Conservation (phyloP, 2,888 invertebrate species). For the Drosophila austrosaltans region DNA sequence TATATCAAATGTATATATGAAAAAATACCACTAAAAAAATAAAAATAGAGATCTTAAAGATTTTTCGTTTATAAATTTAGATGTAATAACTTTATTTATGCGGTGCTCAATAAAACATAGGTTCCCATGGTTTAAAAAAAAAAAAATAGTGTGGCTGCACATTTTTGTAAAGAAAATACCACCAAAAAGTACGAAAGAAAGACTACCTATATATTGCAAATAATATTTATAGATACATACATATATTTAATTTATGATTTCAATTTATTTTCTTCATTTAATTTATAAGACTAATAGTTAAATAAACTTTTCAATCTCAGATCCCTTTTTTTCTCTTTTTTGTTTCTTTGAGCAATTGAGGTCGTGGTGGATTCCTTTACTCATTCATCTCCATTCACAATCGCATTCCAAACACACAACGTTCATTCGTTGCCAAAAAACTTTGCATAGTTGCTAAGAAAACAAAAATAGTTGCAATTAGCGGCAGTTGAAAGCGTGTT, state of each 20-base stretch:
- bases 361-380: neutral
- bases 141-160: neutral
- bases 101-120: too few species aligned
- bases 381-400: conserved; percentile 23
- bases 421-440: conserved; percentile 19
- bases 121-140: too few species aligned
- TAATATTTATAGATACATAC: too few species aligned
- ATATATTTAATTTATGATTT: too few species aligned
- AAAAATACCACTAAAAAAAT: too few species aligned
- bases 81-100: neutral
- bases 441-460: conserved; percentile 8
- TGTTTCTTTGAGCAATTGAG: conserved; percentile 8
- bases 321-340: neutral
- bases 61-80: neutral
- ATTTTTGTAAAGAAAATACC: neutral
- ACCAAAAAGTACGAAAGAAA: too few species aligned
- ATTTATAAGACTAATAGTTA: neutral
- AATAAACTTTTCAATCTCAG: neutral
- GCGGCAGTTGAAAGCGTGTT: conserved; percentile 15
- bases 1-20: too few species aligned
- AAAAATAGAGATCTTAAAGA: neutral
- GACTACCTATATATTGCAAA: too few species aligned
- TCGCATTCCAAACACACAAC: conserved; percentile 10
- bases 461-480: conserved; percentile 15
- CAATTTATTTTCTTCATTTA: neutral